These are phyloP conservation scores for Cuculus canorus DNA, from an alignment of 2,797 vertebrate genomes.

Conservation along the genomic window DNA sequence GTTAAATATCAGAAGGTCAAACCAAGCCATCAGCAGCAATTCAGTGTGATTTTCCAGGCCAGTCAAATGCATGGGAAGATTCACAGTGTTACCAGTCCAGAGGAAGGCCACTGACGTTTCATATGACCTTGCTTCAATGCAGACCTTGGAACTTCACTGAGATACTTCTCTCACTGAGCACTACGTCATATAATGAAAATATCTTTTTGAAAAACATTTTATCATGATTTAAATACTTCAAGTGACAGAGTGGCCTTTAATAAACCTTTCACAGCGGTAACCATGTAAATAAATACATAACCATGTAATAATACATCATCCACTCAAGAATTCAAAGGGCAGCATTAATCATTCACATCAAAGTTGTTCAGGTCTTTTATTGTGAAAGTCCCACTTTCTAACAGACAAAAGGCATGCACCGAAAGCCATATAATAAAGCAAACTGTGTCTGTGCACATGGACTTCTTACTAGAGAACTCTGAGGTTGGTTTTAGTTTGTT, in stretches of 20 bases:
- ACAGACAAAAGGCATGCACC: not conserved
- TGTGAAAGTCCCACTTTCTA: not conserved
- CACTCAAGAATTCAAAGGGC: not conserved
- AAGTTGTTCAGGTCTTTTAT: not conserved
- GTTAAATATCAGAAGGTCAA: conserved; percentile 1
- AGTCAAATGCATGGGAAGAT: not conserved
- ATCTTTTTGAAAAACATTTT: not conserved
- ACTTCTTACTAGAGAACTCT: not conserved
- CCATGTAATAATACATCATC: not conserved
- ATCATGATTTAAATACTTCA: not conserved
- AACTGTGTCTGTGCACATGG: not conserved
- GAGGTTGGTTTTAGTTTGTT: not conserved
- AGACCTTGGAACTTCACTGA: not conserved
- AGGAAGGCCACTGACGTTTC: not conserved
- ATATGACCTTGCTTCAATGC: not conserved
- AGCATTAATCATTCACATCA: not conserved
- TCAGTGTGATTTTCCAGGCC: conserved; percentile 1
- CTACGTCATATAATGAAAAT: not conserved
- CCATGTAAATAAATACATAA: not conserved
- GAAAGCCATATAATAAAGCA: not conserved
- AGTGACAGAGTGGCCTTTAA: not conserved
- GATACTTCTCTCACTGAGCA: not conserved
- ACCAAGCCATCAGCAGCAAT: not conserved
- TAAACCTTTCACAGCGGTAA: not conserved
- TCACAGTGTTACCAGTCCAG: not conserved